phyloP scores from a whole-genome alignment of 2,113 vertebrate species.

The Eurypyga helias region DNA sequence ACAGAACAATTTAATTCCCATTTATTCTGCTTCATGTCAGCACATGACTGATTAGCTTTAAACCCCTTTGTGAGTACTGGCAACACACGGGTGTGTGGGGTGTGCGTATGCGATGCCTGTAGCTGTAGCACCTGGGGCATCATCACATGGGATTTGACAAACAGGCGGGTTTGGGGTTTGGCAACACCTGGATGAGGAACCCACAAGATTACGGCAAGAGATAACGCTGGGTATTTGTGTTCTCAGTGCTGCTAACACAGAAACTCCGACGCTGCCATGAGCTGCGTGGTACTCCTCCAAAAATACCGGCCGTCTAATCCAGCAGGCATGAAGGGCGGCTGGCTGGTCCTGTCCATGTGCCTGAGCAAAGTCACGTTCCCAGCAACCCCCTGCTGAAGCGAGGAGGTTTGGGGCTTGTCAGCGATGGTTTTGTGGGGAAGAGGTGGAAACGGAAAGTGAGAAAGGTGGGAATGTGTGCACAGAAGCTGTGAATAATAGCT shows the following conservation, averaged over 20 bases:
- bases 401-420: not conserved
- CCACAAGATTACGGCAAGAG: not conserved
- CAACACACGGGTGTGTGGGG: not conserved
- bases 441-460: not conserved
- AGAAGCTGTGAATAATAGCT: not conserved
- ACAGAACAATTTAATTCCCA: not conserved
- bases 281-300: not conserved
- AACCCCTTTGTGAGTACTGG: not conserved
- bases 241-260: not conserved
- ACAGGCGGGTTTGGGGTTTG: not conserved
- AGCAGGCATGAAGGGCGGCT: not conserved
- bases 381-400: not conserved
- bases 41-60: not conserved
- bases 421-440: rapidly evolving
- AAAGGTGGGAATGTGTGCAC: not conserved
- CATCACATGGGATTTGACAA: not conserved
- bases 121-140: not conserved
- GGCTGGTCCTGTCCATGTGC: not conserved
- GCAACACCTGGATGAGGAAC: not conserved
- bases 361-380: not conserved
- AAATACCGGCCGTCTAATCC: not conserved
- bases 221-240: not conserved
- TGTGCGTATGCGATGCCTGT: not conserved
- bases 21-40: not conserved
- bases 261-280: not conserved